phyloP scores from a whole-genome alignment of 2,113 vertebrate species.

The Microcebus tavaratra region DNA sequence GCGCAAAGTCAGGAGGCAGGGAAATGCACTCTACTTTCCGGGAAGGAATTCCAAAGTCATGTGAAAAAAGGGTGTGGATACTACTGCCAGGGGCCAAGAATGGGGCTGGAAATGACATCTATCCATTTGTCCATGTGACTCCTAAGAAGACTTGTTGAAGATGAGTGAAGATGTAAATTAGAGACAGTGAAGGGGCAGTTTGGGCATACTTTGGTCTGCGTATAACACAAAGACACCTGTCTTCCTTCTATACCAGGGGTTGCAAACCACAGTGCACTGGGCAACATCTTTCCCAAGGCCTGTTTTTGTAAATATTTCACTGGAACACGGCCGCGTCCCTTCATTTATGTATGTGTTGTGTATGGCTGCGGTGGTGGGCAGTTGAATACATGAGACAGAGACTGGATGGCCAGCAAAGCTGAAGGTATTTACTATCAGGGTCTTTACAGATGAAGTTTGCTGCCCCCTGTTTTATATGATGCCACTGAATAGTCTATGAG shows the following conservation, averaged over 20 bases:
- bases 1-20: background rate
- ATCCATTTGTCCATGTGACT: background rate
- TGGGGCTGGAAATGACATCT: background rate
- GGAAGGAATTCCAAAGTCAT: background rate
- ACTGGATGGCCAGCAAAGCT: background rate
- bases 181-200: background rate
- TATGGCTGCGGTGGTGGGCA: background rate
- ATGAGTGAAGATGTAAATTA: background rate
- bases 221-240: background rate
- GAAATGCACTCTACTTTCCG: background rate
- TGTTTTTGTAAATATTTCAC: background rate
- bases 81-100: background rate
- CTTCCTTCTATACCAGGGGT: background rate
- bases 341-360: fast-evolving
- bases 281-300: background rate
- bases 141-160: background rate
- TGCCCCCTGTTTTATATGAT: background rate
- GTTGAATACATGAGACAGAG: background rate
- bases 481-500: background rate
- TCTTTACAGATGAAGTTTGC: background rate
- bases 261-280: background rate
- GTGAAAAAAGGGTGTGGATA: background rate
- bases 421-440: fast-evolving
- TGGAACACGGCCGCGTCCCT: fast-evolving
- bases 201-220: background rate